Evolutionary conservation across 2,113 vertebrate genomes (phyloP).

Genomic region (Protomyctophum bolini): DNA sequence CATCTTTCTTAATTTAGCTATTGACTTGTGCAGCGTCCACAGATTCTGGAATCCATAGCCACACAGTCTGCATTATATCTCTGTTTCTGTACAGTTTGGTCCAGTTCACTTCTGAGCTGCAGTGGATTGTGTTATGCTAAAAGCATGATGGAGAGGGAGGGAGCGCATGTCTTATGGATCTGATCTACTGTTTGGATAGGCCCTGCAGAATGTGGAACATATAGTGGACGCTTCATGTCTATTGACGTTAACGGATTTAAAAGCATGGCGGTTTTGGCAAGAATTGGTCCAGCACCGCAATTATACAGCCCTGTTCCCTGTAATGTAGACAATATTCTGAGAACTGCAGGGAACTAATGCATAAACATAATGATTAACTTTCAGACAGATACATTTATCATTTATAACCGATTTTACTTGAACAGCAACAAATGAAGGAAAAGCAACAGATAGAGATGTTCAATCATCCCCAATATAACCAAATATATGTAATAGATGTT

Average conservation of each 20-base stretch:
- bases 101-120: constrained; percentile 47
- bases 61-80: constrained; percentile 60
- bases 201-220: not conserved
- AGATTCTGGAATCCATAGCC: constrained; percentile 63
- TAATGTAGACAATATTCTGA: not conserved
- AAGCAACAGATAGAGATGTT: too few species aligned
- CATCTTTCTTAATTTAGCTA: constrained; percentile 78
- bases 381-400: too few species aligned
- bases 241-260: not conserved
- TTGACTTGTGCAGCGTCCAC: constrained; percentile 65
- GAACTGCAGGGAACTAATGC: not conserved
- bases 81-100: constrained; percentile 65
- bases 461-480: too few species aligned
- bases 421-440: too few species aligned
- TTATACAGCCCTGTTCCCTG: constrained; percentile 1
- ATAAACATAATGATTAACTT: too few species aligned
- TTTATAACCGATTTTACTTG: too few species aligned
- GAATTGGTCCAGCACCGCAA: not conserved
- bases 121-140: constrained; percentile 47
- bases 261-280: not conserved
- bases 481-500: too few species aligned
- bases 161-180: constrained; percentile 23
- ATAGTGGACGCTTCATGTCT: not conserved
- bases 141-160: constrained; percentile 47
- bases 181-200: not conserved